Evolutionary conservation across 2,797 vertebrate species (phyloP).

Genomic region (Malurus splendens): DNA sequence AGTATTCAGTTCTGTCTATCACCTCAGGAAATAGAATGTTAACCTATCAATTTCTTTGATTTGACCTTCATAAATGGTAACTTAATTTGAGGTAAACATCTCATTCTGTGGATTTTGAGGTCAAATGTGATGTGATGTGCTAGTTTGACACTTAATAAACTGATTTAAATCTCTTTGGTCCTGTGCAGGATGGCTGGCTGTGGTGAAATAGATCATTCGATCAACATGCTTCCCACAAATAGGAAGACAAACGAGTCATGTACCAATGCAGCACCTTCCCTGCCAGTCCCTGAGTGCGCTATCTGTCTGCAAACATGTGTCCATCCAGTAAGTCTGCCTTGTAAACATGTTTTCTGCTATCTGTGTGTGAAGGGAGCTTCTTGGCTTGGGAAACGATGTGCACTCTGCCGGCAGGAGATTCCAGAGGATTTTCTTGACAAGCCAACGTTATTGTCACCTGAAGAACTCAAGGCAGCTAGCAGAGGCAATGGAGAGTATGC

Average conservation of each 20-base stretch:
- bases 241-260: slow-evolving; percentile 78
- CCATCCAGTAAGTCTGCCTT: slow-evolving; percentile 92
- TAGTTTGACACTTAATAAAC: not conserved
- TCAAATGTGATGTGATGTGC: not conserved
- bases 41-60: not conserved
- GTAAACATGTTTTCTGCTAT: slow-evolving; percentile 94
- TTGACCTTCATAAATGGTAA: not conserved
- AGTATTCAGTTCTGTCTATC: not conserved
- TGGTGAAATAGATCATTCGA: slow-evolving; percentile 83
- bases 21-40: not conserved
- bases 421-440: slow-evolving; percentile 95
- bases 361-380: slow-evolving; percentile 96
- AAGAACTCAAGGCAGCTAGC: slow-evolving; percentile 90
- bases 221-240: slow-evolving; percentile 79
- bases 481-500: slow-evolving; percentile 81
- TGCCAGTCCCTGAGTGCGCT: slow-evolving; percentile 87
- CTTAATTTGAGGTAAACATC: not conserved
- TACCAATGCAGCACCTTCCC: slow-evolving; percentile 79
- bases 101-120: not conserved
- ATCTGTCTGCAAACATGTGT: slow-evolving; percentile 95
- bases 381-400: slow-evolving; percentile 96
- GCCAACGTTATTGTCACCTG: slow-evolving; percentile 88
- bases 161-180: slow-evolving; percentile 3
- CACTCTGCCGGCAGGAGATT: slow-evolving; percentile 93
- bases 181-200: slow-evolving; percentile 87